A percentile compares a stretch with the other conserved stretches of the same genome.
phyloP scores from a whole-genome alignment of 2,113 vertebrate genomes.

The Entelurus aequoreus region DNA sequence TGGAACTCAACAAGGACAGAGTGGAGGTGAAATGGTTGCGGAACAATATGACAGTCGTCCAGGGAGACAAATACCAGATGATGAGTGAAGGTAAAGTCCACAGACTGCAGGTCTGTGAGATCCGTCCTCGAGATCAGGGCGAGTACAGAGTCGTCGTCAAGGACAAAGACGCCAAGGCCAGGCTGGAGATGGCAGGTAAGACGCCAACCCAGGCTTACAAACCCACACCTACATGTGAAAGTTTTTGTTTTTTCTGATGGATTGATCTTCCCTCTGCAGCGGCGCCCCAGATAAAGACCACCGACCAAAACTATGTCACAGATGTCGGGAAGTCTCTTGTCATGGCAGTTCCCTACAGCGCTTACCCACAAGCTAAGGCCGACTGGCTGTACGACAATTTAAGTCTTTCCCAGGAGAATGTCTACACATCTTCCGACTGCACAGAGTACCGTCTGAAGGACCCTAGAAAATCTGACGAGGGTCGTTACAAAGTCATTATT shows the following conservation, averaged over 20 bases:
- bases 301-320: conserved; percentile 87
- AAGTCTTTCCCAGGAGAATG: conserved; percentile 77
- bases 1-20: conserved; percentile 94
- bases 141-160: conserved; percentile 92
- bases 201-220: background rate
- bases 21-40: conserved; percentile 95
- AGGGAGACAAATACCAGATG: conserved; percentile 98
- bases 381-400: conserved; percentile 84
- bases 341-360: conserved; percentile 89
- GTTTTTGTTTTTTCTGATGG: background rate
- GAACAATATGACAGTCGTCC: conserved; percentile 94
- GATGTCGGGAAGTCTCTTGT: conserved; percentile 89
- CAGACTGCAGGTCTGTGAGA: conserved; percentile 91
- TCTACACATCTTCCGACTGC: conserved; percentile 81
- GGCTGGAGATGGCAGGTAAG: conserved; percentile 91
- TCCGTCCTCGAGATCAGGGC: conserved; percentile 91
- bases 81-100: conserved; percentile 96
- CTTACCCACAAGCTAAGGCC: conserved; percentile 89
- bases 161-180: conserved; percentile 95
- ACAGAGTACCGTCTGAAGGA: conserved; percentile 86
- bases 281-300: conserved; percentile 88
- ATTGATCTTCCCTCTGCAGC: conserved; percentile 62
- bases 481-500: conserved; percentile 86
- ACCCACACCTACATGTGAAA: background rate
- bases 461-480: conserved; percentile 84